Evolutionary conservation across 2,888 invertebrate species (phyloP), one percentile per base, ranked within the genome.

Genomic region (Drosophila pseudotalamancana): DNA sequence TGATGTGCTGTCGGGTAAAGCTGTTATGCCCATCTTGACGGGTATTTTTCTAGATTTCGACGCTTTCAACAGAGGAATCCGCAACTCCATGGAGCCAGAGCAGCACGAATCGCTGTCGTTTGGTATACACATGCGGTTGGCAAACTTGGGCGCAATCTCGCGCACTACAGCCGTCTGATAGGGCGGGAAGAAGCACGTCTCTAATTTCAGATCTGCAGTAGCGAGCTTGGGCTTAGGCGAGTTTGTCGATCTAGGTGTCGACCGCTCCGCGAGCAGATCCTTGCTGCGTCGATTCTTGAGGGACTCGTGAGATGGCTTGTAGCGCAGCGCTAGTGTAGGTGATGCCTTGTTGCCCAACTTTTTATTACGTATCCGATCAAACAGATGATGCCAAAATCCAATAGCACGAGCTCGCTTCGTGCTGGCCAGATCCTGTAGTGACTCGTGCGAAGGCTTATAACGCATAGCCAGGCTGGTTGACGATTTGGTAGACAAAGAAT

Each of bases 301-400:
- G 9, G 87, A 87, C 19, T 87, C 82, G 16, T 78, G 69, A 1
- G 85, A 83, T 14, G 85, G 77, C 12, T 67, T 87, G 42, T 85
- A 85, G n/a, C 82, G 79, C 29, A 85, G 18, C 1, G 64, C 85
- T 23, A 87, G 48, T n/a, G 46, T 68, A 5, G 67, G 55, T 2
- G 59, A 53, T 4, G 23, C 5, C 18, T 61, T 12, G 6, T 6
- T 16, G 8, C 9, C 34, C 1, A 55, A 5, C 35, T 53, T 46
- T 6, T 63, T 66, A 19, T 25, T 45, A 2, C 46, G 46, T 8
- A 84, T 53, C 5, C 45, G 62, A 18, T 56, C 46, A 25, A 68
- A 73, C 5, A 85, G 51, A 11, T 62, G 51, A 31, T 65, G 63
- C 85, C 81, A 82, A 27, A 54, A 53, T 8, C 45, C 57, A 14